Base-by-base conservation (phyloP, 2,888 invertebrate genomes). In the Drosophila siamana region DNA sequence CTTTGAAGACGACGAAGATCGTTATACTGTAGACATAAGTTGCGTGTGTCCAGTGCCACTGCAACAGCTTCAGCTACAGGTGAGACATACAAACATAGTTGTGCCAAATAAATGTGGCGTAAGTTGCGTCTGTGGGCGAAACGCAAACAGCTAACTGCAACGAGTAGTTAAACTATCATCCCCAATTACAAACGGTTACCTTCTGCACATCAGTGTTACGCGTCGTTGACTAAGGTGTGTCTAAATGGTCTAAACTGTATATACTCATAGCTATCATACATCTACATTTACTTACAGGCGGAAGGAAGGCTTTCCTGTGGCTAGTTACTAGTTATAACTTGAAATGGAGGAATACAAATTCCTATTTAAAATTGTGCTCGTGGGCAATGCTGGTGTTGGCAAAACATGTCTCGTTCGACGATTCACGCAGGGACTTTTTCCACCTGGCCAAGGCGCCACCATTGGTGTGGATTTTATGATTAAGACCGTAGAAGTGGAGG, bases 401-500 rank as follows among this genome's bases (percentile, higher is more conserved):
- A 99, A 99, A 93, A 99, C 99, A 55, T 99, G 99, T 93, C 94
- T 99, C 60, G 99, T 99, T 63, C 94, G 99, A 75, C 94, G 99
- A 88, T 99, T 99, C 92, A 99, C 99, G 40, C 99, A 99, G 94
- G 99, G 99, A 2, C 98, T 99, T 50, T 99, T 99, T 93, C 99
- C 99, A 54, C 98, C 98, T 30, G 99, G 99, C 11, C 99, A 99
- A 93, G 98, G 98, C 80, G 99, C 99, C 61, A 99, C 99, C 2
- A 99, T 99, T 89, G 99, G 99, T 62, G 99, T 99, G 24, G 99
- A 99, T 94, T 99, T 99, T 92, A 98, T 99, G 98, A 99, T 99
- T 72, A 99, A 99, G 93, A 98, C 98, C 56, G 98, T 99, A 7
- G 98, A 98, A 94, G 97, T 99, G 62, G 98, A 97, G 89, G 97